These are phyloP conservation scores for Megalops cyprinoides DNA, from an alignment of 2,797 vertebrate genomes.

Conservation along the genomic window DNA sequence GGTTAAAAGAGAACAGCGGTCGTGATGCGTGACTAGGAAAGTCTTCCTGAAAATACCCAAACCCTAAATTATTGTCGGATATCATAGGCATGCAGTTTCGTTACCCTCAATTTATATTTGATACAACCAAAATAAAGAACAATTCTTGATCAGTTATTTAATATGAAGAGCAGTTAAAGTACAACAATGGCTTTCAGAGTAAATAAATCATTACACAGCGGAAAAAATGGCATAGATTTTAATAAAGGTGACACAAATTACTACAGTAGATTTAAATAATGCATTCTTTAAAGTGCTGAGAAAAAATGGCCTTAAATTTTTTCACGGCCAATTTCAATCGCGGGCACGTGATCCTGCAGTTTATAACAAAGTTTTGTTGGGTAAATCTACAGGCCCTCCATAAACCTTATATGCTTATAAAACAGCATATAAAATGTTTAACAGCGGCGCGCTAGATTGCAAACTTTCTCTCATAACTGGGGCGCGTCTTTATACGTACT, in stretches of 20 bases:
- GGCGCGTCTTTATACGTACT: slow-evolving; percentile 93
- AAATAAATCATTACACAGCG: neutral
- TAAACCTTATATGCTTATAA: slow-evolving; percentile 99
- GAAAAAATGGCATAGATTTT: neutral
- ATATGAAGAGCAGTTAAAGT: neutral
- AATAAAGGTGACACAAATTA: slow-evolving; percentile 8
- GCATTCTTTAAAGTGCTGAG: slow-evolving; percentile 13
- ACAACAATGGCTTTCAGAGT: neutral
- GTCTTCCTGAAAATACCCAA: neutral
- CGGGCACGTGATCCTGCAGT: slow-evolving; percentile 96
- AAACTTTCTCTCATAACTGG: slow-evolving; percentile 85
- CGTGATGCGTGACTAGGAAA: neutral
- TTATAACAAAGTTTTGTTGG: slow-evolving; percentile 98
- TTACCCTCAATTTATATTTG: neutral
- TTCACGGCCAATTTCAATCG: slow-evolving; percentile 99
- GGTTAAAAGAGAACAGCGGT: neutral
- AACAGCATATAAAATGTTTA: slow-evolving; percentile 99
- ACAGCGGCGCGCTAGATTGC: slow-evolving; percentile 87
- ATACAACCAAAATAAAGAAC: neutral
- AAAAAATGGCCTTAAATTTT: slow-evolving; percentile 81
- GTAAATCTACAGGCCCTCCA: slow-evolving; percentile 95
- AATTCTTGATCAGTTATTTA: neutral
- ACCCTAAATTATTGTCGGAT: neutral
- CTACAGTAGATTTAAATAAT: slow-evolving; percentile 6
- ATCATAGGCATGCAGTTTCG: neutral